Base-by-base conservation (phyloP, 1,140 invertebrate genomes). In the Mycetomoellerius zeteki region DNA sequence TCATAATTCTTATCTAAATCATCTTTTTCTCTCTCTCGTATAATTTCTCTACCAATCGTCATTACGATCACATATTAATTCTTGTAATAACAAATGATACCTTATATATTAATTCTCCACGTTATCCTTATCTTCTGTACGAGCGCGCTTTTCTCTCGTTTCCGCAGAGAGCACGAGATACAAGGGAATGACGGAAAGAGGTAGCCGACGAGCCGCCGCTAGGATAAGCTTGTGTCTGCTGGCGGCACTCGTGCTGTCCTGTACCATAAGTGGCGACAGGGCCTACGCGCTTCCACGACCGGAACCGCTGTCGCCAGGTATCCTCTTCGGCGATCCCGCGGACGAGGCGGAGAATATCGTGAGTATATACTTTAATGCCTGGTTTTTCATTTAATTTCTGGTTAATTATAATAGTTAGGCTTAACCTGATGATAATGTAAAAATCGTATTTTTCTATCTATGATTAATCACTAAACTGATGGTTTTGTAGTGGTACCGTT, bases 121-220 rank as follows among this genome's bases (percentile, higher is more conserved):
- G 47, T 50, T 73, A 54, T n/a, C 4, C 7, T 8, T 72, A 50
- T 50, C 14, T 43, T 72, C 12, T 30, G 5, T 54, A 47, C n/a
- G n/a, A 27, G 14, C 21, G 37, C 37, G 21, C 19, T 30, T 58
- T 50, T 30, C 71, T 33, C 52, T 19, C 12, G 16, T 37, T 37
- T 56, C 8, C 58, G 1, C 52, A 90, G 88, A 87, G 80, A 72
- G 10, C 27, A 88, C 64, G 86, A 90, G 80, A 77, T 75, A 89
- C 80, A 50, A 92, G 88, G 93, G 91, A 92, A 95, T 95, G 94
- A 94, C 87, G 92, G 82, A 84, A 89, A 90, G 86, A 69, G 87
- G 75, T 80, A 80, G 67, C 5, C 77, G 24, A 81, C 77, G 43
- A 81, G 14, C 30, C 54, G 65, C 73, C 24, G 90, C 67, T 65